Evolutionary conservation across 2,888 invertebrate genomes (phyloP).

Genomic region (Drosophila rellima): DNA sequence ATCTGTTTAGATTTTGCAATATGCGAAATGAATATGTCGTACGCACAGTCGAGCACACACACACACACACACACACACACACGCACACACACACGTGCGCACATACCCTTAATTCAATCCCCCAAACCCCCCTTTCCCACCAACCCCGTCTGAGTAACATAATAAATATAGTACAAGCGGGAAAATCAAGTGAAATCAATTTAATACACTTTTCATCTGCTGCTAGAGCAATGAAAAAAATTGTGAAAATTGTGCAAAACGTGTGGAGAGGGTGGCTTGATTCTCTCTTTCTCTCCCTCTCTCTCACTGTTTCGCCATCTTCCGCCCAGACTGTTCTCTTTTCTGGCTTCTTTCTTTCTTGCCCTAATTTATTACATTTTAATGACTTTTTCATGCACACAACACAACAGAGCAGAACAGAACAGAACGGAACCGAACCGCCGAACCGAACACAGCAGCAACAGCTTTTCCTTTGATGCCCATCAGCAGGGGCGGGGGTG

Average conservation of each 20-base stretch:
- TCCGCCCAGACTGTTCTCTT: constrained; percentile 12
- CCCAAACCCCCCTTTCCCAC: neutral
- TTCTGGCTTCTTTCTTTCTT: constrained; percentile 32
- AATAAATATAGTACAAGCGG: constrained; percentile 68
- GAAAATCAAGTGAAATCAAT: constrained; percentile 78
- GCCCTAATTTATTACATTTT: constrained; percentile 79
- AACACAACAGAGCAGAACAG: neutral
- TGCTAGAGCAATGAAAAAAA: constrained; percentile 20
- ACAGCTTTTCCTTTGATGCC: constrained; percentile 56
- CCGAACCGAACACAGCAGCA: constrained; percentile 30
- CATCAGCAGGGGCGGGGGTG: neutral
- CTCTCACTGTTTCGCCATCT: neutral
- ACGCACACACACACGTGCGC: constrained; percentile 13
- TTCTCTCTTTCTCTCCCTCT: neutral
- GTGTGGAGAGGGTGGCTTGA: constrained; percentile 3
- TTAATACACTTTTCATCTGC: constrained; percentile 75
- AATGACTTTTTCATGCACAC: constrained; percentile 75
- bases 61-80: constrained; percentile 29
- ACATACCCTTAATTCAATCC: constrained; percentile 22
- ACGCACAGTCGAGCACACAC: constrained; percentile 33
- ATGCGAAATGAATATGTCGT: constrained; percentile 72
- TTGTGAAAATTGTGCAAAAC: constrained; percentile 50
- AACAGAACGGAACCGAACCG: too few relatives aligned
- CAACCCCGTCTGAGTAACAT: constrained; percentile 28
- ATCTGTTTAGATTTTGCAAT: constrained; percentile 76